These are phyloP conservation scores for Sporophila hypoxantha DNA, from an alignment of 2,113 vertebrate genomes.

Conservation along the genomic window DNA sequence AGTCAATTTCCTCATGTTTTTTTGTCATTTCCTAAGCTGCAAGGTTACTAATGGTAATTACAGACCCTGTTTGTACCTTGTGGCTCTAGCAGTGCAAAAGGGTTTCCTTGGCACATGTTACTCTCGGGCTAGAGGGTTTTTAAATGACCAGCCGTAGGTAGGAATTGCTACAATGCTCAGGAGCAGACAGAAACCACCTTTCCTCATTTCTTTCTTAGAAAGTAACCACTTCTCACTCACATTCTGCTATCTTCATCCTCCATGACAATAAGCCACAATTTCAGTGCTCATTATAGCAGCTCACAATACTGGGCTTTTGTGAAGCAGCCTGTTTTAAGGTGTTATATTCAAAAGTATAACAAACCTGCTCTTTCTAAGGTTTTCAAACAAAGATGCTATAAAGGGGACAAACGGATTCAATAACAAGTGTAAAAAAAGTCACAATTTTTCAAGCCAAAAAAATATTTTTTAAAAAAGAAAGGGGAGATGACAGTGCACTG, in stretches of 20 bases:
- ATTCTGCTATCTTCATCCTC: not conserved
- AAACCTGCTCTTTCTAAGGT: not conserved
- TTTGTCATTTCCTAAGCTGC: constrained; percentile 37
- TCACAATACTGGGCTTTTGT: not conserved
- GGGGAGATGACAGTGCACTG: not conserved
- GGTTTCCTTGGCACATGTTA: not conserved
- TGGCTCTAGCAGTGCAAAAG: not conserved
- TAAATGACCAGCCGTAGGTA: not conserved
- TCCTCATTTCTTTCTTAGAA: not conserved
- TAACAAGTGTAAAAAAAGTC: not conserved
- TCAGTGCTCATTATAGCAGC: not conserved
- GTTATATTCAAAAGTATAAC: constrained; percentile 11
- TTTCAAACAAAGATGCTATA: not conserved
- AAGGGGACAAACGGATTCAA: not conserved
- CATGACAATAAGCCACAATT: not conserved
- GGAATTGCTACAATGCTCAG: not conserved
- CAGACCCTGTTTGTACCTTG: constrained; percentile 26
- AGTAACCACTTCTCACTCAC: not conserved
- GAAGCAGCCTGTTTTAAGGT: not conserved
- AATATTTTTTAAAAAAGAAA: not conserved
- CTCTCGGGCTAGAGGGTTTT: not conserved
- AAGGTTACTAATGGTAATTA: constrained; percentile 51
- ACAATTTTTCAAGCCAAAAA: not conserved
- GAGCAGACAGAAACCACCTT: not conserved
- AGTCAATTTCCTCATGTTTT: constrained; percentile 60